These are phyloP conservation scores for Ennomos erosarius DNA, from an alignment of 2,888 invertebrate genomes.

Conservation along the genomic window DNA sequence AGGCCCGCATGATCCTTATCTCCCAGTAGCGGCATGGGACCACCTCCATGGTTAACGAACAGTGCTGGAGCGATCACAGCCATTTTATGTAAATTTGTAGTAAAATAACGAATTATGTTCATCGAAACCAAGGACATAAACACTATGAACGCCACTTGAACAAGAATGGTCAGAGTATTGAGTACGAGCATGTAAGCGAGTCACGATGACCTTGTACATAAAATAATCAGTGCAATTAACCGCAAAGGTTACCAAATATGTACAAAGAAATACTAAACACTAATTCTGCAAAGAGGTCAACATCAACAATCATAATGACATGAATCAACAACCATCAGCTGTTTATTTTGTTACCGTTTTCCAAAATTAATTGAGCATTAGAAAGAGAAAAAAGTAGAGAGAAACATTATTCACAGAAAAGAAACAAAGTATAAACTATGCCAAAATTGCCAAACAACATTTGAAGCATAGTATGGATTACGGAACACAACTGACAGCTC, in stretches of 20 bases:
- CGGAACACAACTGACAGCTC: no score
- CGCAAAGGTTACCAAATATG: conserved; percentile 22
- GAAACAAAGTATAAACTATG: no score
- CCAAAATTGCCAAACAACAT: no score
- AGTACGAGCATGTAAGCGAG: conserved; percentile 72
- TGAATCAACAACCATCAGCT: no score
- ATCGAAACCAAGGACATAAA: conserved; percentile 76
- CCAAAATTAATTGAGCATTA: no score
- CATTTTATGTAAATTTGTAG: conserved; percentile 66
- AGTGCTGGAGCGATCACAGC: conserved; percentile 71
- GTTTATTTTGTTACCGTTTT: no score
- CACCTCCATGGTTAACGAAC: conserved; percentile 80
- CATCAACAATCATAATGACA: conserved; percentile 19
- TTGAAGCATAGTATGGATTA: no score
- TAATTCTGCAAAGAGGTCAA: not conserved
- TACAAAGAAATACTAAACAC: conserved; percentile 10
- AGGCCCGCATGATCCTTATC: conserved; percentile 72
- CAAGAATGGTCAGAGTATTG: conserved; percentile 70
- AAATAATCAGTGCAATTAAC: conserved; percentile 41
- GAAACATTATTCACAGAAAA: no score
- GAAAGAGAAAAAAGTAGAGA: no score
- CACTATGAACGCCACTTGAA: conserved; percentile 73
- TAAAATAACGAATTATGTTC: conserved; percentile 74
- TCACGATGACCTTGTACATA: conserved; percentile 42
- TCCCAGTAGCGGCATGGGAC: conserved; percentile 73